Evolutionary conservation across 2,113 vertebrate species (phyloP).

Genomic region (Rallus limicola): DNA sequence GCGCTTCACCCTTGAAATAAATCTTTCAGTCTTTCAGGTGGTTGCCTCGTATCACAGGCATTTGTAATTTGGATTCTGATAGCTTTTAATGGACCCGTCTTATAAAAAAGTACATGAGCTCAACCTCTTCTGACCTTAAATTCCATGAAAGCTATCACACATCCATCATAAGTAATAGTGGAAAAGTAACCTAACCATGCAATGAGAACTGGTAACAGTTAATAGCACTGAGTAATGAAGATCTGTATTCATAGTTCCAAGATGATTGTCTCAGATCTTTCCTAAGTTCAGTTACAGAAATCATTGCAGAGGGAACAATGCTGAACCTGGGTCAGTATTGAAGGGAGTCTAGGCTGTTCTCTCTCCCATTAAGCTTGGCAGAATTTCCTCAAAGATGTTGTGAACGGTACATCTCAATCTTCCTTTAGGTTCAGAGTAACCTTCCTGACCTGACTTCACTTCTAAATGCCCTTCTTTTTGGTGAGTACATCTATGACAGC

Average conservation of each 20-base stretch:
- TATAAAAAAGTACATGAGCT: not conserved
- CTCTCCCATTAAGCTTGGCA: not conserved
- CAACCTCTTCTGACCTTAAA: not conserved
- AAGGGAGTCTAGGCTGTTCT: not conserved
- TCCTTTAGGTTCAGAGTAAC: not conserved
- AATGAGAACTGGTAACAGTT: not conserved
- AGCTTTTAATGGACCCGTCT: not conserved
- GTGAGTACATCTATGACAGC: not conserved
- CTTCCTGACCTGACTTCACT: not conserved
- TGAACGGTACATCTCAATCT: not conserved
- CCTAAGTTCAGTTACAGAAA: not conserved
- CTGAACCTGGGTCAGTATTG: not conserved
- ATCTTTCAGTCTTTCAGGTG: not conserved
- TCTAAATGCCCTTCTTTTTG: not conserved
- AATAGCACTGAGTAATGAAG: not conserved
- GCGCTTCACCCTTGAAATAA: not conserved
- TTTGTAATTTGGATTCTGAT: not conserved
- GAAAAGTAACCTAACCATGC: not conserved
- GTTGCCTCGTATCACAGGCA: not conserved
- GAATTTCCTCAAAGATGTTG: not conserved
- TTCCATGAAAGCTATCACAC: not conserved
- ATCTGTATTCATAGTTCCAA: not conserved
- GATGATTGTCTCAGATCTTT: not conserved
- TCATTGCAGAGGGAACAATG: not conserved
- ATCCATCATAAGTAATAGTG: not conserved